phyloP scores from a whole-genome alignment of 2,888 invertebrate genomes.

The Crocallis elinguaria region DNA sequence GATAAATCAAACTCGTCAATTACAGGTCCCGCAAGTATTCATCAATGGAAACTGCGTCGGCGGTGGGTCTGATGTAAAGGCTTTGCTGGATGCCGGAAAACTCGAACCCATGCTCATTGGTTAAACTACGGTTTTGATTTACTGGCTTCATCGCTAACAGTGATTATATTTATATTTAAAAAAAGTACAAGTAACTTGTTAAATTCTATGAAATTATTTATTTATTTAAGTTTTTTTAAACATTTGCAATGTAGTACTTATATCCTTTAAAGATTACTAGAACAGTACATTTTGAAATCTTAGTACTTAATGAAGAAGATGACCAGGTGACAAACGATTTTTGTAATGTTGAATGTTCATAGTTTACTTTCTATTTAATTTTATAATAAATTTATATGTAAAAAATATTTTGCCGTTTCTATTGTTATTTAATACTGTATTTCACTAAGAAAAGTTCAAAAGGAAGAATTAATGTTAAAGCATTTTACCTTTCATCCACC shows the following conservation, averaged over 20 bases:
- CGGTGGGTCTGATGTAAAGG: constrained; percentile 95
- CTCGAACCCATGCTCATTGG: constrained; percentile 85
- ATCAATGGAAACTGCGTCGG: constrained; percentile 95
- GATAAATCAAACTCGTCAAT: no score
- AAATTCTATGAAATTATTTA: constrained; percentile 5
- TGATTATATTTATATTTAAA: constrained; percentile 16
- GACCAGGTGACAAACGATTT: no score
- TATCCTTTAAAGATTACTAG: no score
- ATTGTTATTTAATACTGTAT: neutral
- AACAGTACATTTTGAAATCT: no score
- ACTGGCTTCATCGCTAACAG: neutral
- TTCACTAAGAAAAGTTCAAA: neutral
- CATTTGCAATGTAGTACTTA: neutral
- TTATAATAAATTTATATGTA: neutral
- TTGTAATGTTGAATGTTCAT: neutral
- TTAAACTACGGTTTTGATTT: constrained; percentile 37
- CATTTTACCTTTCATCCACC: no score
- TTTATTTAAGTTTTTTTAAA: constrained; percentile 2
- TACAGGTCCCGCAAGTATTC: constrained; percentile 97
- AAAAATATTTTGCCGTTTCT: neutral
- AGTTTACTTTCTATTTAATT: neutral
- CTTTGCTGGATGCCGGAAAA: constrained; percentile 88
- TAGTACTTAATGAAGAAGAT: no score
- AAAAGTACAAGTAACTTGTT: constrained; percentile 33
- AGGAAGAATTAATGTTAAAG: neutral